Evolutionary conservation across 2,113 vertebrate species (phyloP).

Genomic region (Gymnogyps californianus): DNA sequence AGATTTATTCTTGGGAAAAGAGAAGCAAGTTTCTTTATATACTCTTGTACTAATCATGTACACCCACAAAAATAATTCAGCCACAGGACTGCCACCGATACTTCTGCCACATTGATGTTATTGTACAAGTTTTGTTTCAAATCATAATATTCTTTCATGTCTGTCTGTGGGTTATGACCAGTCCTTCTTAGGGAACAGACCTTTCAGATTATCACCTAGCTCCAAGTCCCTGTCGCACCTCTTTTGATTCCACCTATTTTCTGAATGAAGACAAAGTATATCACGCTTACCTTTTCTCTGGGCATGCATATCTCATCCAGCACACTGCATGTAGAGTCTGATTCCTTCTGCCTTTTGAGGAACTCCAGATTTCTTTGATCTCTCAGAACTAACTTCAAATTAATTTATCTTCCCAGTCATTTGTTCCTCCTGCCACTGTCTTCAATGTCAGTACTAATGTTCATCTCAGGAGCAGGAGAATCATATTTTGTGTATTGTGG

Average conservation of each 20-base stretch:
- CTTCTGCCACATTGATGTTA: not conserved
- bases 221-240: not conserved
- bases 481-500: not conserved
- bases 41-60: not conserved
- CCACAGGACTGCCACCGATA: not conserved
- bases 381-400: not conserved
- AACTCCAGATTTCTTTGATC: not conserved
- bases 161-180: not conserved
- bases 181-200: not conserved
- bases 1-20: not conserved
- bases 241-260: not conserved
- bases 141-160: not conserved
- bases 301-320: not conserved
- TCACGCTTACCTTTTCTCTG: not conserved
- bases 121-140: not conserved
- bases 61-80: not conserved
- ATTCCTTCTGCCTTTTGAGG: not conserved
- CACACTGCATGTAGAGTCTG: not conserved
- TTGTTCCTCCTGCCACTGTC: not conserved
- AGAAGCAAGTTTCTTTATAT: not conserved
- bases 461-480: not conserved
- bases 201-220: not conserved
- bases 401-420: not conserved
- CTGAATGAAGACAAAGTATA: not conserved
- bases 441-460: not conserved